These are phyloP conservation scores for Hypomesus transpacificus DNA, from an alignment of 2,113 vertebrate genomes.

Conservation along the genomic window DNA sequence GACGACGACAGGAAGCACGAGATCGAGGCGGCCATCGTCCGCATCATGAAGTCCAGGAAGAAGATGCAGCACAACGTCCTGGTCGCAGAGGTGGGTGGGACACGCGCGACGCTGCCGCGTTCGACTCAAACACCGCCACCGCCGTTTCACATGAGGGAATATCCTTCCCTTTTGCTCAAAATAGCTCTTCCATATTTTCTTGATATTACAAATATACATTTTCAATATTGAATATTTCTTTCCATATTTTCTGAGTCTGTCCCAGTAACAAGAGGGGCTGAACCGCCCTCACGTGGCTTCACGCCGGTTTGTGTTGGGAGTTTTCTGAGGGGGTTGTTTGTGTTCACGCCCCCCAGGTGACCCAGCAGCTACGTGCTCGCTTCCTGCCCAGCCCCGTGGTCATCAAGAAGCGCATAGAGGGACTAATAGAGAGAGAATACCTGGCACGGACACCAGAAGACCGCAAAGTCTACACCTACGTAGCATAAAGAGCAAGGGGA, in stretches of 20 bases:
- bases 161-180: no score
- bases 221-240: no score
- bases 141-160: not conserved
- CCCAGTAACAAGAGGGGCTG: not conserved
- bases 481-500: slow-evolving; percentile 76
- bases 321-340: not conserved
- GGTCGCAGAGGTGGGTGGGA: slow-evolving; percentile 86
- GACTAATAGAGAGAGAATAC: slow-evolving; percentile 99
- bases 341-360: slow-evolving; percentile 75
- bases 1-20: slow-evolving; percentile 98
- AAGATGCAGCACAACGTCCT: slow-evolving; percentile 98
- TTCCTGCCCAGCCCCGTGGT: slow-evolving; percentile 97
- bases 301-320: not conserved
- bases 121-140: not conserved
- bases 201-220: no score
- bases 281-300: not conserved
- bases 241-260: no score
- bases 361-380: slow-evolving; percentile 92
- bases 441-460: slow-evolving; percentile 97
- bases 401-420: slow-evolving; percentile 99
- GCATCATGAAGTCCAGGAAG: slow-evolving; percentile 98
- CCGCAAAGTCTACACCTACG: slow-evolving; percentile 98
- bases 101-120: not conserved
- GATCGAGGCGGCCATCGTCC: slow-evolving; percentile 97
- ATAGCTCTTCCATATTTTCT: no score